Evolutionary conservation across 2,797 vertebrate species (phyloP), one percentile per base, ranked within the genome.

Genomic region (Mallotus villosus): DNA sequence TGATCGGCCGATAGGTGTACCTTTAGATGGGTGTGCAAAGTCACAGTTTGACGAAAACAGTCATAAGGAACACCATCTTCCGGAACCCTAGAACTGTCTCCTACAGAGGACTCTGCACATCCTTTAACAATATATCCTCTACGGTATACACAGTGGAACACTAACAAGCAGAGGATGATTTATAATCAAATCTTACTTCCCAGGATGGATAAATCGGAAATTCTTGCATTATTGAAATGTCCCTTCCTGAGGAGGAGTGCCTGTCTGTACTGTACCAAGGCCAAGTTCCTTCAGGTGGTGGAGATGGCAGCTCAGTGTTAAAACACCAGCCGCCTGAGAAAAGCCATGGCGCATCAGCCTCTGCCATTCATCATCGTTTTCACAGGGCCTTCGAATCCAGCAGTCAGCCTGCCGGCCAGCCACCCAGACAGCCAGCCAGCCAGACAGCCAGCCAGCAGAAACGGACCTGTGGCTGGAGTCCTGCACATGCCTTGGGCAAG

Each of bases 1-100:
- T 63, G 66, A 74, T 78, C 68, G 74, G 46, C 63, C 51, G 71
- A 78, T 78, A 2, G 80, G 85, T 0, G 77, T 76, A 75, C 63
- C 62, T 53, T 60, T 68, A 78, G 77, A 81, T 74, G 70, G 80
- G 67, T 21, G 2, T 75, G 76, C 78, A 77, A 79, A 90, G 80
- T 88, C 81, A 85, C 84, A 85, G 83, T 85, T 87, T 90, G 77
- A 82, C 80, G 82, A 74, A 73, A 84, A 66, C 89, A 84, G n/a
- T 6, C 62, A 49, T 16, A 3, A 60, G 21, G 34, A 24, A 41
- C 58, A 24, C 29, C 24, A 29, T 14, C 19, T 70, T 14, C 22
- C 27, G 5, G 27, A 41, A 29, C 12, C 22, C 19, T 19, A 21
- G 60, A 25, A 62, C 12, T 5, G 60, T 11, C 60, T 25, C 9